Evolutionary conservation across 2,113 vertebrate species (phyloP), one percentile per base, ranked within the genome.

Genomic region (Gallinago jamesoni): DNA sequence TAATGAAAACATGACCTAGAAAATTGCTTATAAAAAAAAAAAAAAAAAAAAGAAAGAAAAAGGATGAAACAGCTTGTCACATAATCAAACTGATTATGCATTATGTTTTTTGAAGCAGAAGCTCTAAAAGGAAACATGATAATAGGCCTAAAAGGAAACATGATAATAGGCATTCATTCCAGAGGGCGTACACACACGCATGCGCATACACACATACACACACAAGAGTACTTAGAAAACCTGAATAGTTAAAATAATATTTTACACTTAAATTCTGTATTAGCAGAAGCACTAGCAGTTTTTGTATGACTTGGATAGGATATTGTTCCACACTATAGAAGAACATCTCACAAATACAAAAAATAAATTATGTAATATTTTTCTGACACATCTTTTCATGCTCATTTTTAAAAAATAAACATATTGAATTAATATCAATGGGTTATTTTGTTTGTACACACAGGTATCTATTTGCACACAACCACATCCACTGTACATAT

Each of bases 61-160:
- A 62, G 43, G 64, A 93, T 93, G 79, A 93, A 96, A 90, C 68
- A 84, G 83, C 90, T 92, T 96, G 94, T 75, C 90, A 93, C 64
- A 87, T 93, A 96, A 96, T 94, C 90, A 87, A 89, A 94, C 73
- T 96, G 92, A 96, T 96, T 94, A 93, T 93, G 78, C 69, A 77
- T 96, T 95, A 88, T 92, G 75, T 59, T 96, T 96, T 96, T 96
- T 93, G 90, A 94, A 94, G 75, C 55, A 90, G 68, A 92, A 93
- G 60, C 37, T 93, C 82, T 91, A 84, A 83, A 90, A 87, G 56
- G 79, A 94, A 72, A n/a, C 60, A 39, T 73, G 41, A 90, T 95
- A 92, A 92, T 90, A 87, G 67, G 43, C 76, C 82, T 91, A 84
- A 83, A 90, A 87, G 56, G 79, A 94, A 72, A n/a, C 60, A 39